Percentiles rank a stretch among this genome's conserved stretches.
Conservation (phyloP, 2,113 vertebrate genomes). For the Alligator mississippiensis region DNA sequence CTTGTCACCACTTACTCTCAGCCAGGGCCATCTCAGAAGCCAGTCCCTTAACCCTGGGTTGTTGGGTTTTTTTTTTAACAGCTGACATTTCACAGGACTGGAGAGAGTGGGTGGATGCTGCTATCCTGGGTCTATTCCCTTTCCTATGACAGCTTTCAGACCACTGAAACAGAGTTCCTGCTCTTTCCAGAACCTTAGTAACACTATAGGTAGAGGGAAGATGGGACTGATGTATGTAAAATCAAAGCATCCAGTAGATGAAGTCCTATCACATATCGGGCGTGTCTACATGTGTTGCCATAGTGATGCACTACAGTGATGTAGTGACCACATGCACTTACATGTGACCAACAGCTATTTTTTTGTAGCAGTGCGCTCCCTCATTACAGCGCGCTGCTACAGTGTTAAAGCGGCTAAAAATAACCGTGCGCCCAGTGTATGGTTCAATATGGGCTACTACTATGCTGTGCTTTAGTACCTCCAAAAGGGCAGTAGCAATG, state of each 20-base stretch:
- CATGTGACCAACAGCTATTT: too few relatives aligned
- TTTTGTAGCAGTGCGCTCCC: too few relatives aligned
- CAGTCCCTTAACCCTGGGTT: neutral
- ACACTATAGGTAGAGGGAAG: neutral
- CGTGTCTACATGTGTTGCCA: too few relatives aligned
- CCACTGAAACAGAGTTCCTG: neutral
- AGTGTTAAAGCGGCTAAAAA: too few relatives aligned
- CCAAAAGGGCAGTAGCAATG: too few relatives aligned
- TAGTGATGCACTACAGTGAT: too few relatives aligned
- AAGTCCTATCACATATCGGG: neutral
- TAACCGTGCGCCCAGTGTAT: too few relatives aligned
- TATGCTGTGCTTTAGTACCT: too few relatives aligned
- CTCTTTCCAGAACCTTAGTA: neutral
- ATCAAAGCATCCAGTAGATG: accelerated
- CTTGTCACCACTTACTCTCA: neutral
- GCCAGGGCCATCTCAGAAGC: neutral
- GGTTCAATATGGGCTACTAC: too few relatives aligned
- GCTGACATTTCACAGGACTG: neutral
- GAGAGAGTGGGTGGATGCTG: neutral
- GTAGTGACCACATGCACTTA: too few relatives aligned
- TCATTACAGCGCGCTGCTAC: too few relatives aligned
- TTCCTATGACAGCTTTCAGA: neutral
- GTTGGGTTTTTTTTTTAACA: neutral
- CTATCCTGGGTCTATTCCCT: neutral
- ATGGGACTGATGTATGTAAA: neutral